phyloP scores from a whole-genome alignment of 2,797 vertebrate species.

The Leptodactylus fallax region DNA sequence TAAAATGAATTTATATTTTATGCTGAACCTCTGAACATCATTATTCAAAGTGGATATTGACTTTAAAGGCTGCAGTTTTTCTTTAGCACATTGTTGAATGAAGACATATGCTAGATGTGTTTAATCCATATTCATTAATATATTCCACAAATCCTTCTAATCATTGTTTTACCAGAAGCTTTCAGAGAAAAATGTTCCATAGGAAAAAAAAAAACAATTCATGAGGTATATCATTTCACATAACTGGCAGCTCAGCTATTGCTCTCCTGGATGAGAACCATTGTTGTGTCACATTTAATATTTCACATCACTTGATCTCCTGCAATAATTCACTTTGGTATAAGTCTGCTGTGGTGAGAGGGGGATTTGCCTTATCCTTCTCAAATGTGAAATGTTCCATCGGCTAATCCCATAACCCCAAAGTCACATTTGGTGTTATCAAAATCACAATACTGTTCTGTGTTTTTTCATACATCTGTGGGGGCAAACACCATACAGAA shows the following conservation, averaged over 20 bases:
- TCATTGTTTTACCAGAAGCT: slow-evolving; percentile 6
- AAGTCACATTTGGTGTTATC: slow-evolving; percentile 54
- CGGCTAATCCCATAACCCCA: slow-evolving; percentile 53
- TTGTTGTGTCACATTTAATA: slow-evolving; percentile 57
- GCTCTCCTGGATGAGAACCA: slow-evolving; percentile 48
- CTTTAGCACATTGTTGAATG: neutral
- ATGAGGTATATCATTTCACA: slow-evolving; percentile 39
- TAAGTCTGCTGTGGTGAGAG: slow-evolving; percentile 48
- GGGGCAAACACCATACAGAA: neutral
- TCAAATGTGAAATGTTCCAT: slow-evolving; percentile 59
- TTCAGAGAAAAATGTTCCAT: slow-evolving; percentile 13
- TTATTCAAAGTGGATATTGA: no score
- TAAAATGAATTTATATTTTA: no score
- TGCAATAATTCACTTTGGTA: slow-evolving; percentile 57
- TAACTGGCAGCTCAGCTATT: slow-evolving; percentile 48
- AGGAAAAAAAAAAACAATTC: slow-evolving; percentile 34
- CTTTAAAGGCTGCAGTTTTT: neutral
- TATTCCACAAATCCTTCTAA: neutral
- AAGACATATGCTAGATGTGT: neutral
- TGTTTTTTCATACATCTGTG: neutral
- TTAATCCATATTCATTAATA: neutral
- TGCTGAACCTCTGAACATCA: no score
- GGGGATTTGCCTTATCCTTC: slow-evolving; percentile 53
- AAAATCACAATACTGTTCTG: slow-evolving; percentile 7
- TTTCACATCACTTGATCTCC: slow-evolving; percentile 54